phyloP scores from a whole-genome alignment of 2,888 invertebrate genomes.

The Synanthedon andrenaeformis region DNA sequence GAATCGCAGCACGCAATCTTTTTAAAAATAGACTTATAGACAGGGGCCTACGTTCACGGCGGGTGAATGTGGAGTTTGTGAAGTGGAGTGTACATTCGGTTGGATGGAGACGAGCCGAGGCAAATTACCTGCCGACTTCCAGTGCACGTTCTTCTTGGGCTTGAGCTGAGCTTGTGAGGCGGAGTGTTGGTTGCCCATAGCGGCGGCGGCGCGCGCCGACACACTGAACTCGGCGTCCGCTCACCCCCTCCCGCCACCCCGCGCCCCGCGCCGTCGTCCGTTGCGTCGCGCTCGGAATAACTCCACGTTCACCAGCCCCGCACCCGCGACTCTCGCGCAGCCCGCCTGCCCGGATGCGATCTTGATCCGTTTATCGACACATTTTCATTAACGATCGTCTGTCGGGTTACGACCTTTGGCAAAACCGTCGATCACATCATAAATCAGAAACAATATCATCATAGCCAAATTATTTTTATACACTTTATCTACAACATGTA shows the following conservation, averaged over 20 bases:
- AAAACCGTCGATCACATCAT: constrained; percentile 14
- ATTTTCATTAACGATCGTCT: constrained; percentile 31
- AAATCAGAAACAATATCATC: constrained; percentile 9
- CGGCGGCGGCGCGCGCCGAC: constrained; percentile 65
- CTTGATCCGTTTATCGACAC: constrained; percentile 50
- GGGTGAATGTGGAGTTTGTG: constrained; percentile 7
- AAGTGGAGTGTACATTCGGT: constrained; percentile 4
- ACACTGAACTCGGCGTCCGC: constrained; percentile 45
- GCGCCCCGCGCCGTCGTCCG: constrained; percentile 18
- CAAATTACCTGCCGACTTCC: constrained; percentile 84
- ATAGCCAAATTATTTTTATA: no score
- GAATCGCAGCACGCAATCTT: constrained; percentile 53
- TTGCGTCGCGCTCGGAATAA: constrained; percentile 46
- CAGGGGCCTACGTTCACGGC: constrained; percentile 25
- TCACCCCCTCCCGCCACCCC: constrained; percentile 26
- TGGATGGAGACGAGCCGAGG: constrained; percentile 10
- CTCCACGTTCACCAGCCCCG: constrained; percentile 21
- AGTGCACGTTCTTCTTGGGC: constrained; percentile 83
- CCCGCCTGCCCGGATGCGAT: constrained; percentile 42
- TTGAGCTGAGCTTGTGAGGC: constrained; percentile 57
- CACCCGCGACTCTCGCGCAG: no score
- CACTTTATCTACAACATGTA: no score
- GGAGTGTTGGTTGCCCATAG: constrained; percentile 68
- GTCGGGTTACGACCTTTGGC: constrained; percentile 33
- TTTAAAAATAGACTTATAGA: constrained; percentile 55